Percentiles rank a stretch among this genome's conserved stretches.
Evolutionary conservation across 2,888 invertebrate genomes (phyloP).

Genomic region (Rapana venosa): DNA sequence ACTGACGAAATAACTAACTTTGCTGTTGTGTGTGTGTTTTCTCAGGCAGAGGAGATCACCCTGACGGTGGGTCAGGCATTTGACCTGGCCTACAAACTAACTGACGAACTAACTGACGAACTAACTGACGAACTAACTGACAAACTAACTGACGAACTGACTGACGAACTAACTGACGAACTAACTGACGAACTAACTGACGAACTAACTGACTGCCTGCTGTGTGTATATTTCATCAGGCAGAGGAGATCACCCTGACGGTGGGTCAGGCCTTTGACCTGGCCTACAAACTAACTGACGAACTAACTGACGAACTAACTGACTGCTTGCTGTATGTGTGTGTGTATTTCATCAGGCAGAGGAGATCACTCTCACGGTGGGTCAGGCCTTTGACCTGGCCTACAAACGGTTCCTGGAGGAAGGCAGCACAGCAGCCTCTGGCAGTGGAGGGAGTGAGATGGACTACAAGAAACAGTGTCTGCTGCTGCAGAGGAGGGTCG

Average conservation of each 20-base stretch:
- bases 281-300: slow-evolving; percentile 85
- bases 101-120: no score
- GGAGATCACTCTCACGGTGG: slow-evolving; percentile 97
- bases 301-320: no score
- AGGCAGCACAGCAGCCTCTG: slow-evolving; percentile 81
- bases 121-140: not conserved
- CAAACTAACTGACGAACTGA: not conserved
- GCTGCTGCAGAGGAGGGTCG: slow-evolving; percentile 89
- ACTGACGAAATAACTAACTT: no score
- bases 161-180: not conserved
- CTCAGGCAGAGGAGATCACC: no score
- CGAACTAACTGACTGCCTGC: no score
- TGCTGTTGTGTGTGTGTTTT: no score
- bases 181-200: not conserved
- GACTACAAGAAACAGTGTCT: slow-evolving; percentile 89
- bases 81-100: no score
- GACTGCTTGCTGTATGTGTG: no score
- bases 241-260: slow-evolving; percentile 97
- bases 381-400: slow-evolving; percentile 98
- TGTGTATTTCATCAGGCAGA: slow-evolving; percentile 85
- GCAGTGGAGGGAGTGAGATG: slow-evolving; percentile 85
- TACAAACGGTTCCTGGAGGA: slow-evolving; percentile 95
- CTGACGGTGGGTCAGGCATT: no score
- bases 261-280: slow-evolving; percentile 99
- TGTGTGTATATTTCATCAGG: slow-evolving; percentile 78